phyloP scores from a whole-genome alignment of 2,888 invertebrate species.

The Leistus spinibarbis region DNA sequence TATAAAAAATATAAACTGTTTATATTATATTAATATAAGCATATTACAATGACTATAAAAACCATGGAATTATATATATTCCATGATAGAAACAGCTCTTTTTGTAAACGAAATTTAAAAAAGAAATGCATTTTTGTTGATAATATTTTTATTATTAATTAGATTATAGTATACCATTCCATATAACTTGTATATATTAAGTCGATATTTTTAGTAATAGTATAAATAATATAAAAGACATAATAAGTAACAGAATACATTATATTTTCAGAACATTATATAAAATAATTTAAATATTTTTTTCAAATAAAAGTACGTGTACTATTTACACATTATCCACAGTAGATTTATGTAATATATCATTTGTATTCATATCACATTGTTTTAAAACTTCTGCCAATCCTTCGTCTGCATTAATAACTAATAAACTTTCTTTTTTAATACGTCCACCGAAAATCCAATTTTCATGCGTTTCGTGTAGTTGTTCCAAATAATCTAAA shows the following conservation, averaged over 20 bases:
- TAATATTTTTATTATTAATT: background rate
- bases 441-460: conserved; percentile 64
- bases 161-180: background rate
- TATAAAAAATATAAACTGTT: background rate
- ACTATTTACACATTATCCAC: background rate
- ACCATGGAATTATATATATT: conserved; percentile 4
- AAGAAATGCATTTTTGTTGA: conserved; percentile 2
- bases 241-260: background rate
- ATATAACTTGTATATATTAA: background rate
- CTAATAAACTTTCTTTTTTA: conserved; percentile 61
- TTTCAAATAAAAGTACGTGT: conserved; percentile 10
- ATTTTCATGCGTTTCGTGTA: conserved; percentile 78
- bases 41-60: conserved; percentile 8
- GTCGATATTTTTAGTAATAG: background rate
- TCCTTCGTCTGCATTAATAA: conserved; percentile 71
- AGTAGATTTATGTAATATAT: conserved; percentile 49
- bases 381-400: conserved; percentile 69
- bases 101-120: background rate
- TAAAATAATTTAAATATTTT: background rate
- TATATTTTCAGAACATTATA: background rate
- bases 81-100: conserved; percentile 3
- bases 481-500: conserved; percentile 76
- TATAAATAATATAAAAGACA: background rate
- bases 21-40: background rate
- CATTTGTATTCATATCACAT: conserved; percentile 67